Evolutionary conservation across 2,888 invertebrate species (phyloP), one percentile per base, ranked within the genome.

Genomic region (Mesorhabditis belari): DNA sequence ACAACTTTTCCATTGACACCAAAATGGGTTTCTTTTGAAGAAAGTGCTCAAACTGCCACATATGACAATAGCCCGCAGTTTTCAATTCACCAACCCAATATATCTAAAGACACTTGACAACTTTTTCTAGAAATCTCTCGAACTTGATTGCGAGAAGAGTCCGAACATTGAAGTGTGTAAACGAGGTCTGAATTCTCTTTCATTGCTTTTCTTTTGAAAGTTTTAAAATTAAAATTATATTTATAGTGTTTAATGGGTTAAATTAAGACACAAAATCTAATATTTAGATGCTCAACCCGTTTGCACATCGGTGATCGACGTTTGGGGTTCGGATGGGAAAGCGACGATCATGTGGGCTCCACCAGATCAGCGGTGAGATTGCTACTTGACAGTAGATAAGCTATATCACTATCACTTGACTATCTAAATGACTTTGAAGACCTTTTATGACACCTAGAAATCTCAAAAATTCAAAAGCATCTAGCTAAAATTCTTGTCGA

Each of bases 81-180:
- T n/a, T n/a, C n/a, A n/a, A n/a, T n/a, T n/a, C n/a, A n/a, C n/a
- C n/a, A n/a, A n/a, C n/a, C n/a, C n/a, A n/a, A n/a, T n/a, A n/a
- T n/a, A n/a, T n/a, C n/a, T n/a, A n/a, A n/a, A n/a, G n/a, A n/a
- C n/a, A n/a, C n/a, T n/a, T n/a, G n/a, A n/a, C n/a, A n/a, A n/a
- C n/a, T n/a, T n/a, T n/a, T n/a, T n/a, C n/a, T 35, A 77, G 61
- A 73, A 75, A 58, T 71, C 67, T 57, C 66, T 77, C 17, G 77
- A 77, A 49, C 67, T 77, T n/a, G 73, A 77, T 60, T 77, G 77
- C 27, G 66, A 75, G 24, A 74, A 75, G 58, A 72, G 67, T 49
- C 65, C 77, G 2, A 61, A 70, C 23, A 53, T 76, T 6, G 64
- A 70, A 17, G 65, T 71, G 56, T 76, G 76, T 52, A 71, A 60